These are phyloP conservation scores for Drosophila ananassae DNA, from an alignment of 1,140 invertebrate species.

Conservation along the genomic window DNA sequence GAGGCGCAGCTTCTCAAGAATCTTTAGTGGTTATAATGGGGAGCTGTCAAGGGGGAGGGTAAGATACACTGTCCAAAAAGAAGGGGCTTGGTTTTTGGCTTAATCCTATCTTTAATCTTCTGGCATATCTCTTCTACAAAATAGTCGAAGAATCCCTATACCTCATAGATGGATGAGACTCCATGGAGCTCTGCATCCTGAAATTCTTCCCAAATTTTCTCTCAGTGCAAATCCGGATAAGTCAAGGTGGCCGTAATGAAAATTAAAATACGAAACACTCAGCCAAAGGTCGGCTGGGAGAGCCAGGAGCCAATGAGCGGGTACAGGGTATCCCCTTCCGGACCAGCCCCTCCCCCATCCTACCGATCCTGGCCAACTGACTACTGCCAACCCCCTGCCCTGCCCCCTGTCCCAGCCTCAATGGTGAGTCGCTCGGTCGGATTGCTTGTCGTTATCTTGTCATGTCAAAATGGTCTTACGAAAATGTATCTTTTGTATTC, in stretches of 20 bases:
- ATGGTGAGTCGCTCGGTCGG: slow-evolving; percentile 59
- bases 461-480: slow-evolving; percentile 83
- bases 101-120: too few species aligned
- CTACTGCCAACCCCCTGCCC: background rate
- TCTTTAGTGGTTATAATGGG: slow-evolving; percentile 49
- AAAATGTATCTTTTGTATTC: slow-evolving; percentile 83
- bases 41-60: slow-evolving; percentile 14
- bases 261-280: slow-evolving; percentile 82
- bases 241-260: slow-evolving; percentile 72
- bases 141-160: too few species aligned
- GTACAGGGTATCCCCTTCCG: slow-evolving; percentile 37
- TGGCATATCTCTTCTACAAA: background rate
- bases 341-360: background rate
- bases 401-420: background rate
- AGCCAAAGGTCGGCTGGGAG: slow-evolving; percentile 52
- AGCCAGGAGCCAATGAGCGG: slow-evolving; percentile 76
- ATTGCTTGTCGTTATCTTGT: slow-evolving; percentile 84
- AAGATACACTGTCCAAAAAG: slow-evolving; percentile 7
- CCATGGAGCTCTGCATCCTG: too few species aligned
- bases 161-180: too few species aligned
- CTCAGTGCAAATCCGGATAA: slow-evolving; percentile 17
- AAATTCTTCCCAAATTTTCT: background rate
- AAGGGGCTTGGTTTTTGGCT: too few species aligned
- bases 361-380: background rate
- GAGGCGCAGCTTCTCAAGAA: slow-evolving; percentile 73